These are phyloP conservation scores for Acropora yongei DNA, from an alignment of 64 coral and sea anemone genomes.

Conservation along the genomic window DNA sequence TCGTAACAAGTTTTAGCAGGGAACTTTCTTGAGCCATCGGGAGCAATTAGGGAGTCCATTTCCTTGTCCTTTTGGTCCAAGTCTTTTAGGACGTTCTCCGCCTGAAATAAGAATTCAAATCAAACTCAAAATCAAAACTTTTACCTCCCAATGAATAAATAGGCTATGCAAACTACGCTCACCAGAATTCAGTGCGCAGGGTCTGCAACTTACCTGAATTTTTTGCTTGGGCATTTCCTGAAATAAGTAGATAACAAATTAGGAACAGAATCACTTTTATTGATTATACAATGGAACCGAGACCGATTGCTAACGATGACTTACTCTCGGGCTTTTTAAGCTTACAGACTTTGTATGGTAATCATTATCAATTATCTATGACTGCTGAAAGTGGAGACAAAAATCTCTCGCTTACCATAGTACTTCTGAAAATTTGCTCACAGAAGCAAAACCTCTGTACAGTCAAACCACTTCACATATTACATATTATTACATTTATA, in stretches of 20 bases:
- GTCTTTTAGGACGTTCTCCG: not conserved
- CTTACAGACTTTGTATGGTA: too few species aligned
- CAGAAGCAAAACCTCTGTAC: too few species aligned
- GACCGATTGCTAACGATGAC: too few species aligned
- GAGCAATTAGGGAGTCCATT: not conserved
- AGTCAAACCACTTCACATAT: not conserved
- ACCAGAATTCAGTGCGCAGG: not conserved
- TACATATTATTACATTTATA: not conserved
- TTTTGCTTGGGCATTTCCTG: constrained; percentile 22
- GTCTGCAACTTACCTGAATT: not conserved
- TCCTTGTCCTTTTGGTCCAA: constrained; percentile 22
- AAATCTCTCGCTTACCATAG: too few species aligned
- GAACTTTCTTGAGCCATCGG: constrained; percentile 57
- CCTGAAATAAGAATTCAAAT: not conserved
- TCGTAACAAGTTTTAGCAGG: constrained; percentile 61
- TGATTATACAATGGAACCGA: too few species aligned
- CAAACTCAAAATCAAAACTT: not conserved
- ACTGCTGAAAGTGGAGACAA: too few species aligned
- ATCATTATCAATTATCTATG: too few species aligned
- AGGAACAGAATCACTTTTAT: not conserved
- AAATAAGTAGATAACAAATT: not conserved
- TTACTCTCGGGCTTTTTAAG: too few species aligned
- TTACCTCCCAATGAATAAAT: too few species aligned
- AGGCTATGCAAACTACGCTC: too few species aligned
- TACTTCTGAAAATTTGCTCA: too few species aligned